Base-by-base conservation (phyloP, 2,888 invertebrate species). In the Sepiola atlantica region DNA sequence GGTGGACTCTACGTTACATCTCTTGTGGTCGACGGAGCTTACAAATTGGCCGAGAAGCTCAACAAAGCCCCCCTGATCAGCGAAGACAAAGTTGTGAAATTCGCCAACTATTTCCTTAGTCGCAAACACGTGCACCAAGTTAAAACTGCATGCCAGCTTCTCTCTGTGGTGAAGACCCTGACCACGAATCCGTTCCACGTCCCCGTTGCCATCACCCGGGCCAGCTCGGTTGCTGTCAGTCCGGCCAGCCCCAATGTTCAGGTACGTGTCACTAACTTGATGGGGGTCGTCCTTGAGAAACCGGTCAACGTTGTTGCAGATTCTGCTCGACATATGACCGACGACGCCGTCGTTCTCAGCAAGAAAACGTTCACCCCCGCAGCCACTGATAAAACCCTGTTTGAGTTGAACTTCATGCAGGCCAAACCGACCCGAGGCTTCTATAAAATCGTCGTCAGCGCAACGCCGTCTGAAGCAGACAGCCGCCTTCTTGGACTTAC, bases 31-130 rank as follows among this genome's bases (percentile, higher is more conserved):
- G 98, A 98, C 96, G 98, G 98, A 94, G 98, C 98, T 28, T 98
- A 98, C 96, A 98, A 98, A 96, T 97, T 98, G 20, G 98, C 98
- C 24, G 98, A 98, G 94, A 97, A 98, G n/a, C 97, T 98, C 55
- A 98, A 98, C 94, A 98, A 98, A 96, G 98, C 98, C 35, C 98
- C 98, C 90, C 98, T 98, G 0, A 97, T 99, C 94, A 98, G 98
- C 18, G 96, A 97, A 95, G 98, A 98, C 55, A 99, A 99, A 97
- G 98, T 98, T 2, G 98, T 98, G 94, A 99, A 99, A 98, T 98
- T 99, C 96, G 98, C 98, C 0, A 98, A 98, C 97, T 99, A 99
- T 98, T 98, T 99, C 96, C 97, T 99, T 95, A 98, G 98, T 93
- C 98, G 99, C 92, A 98, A 98, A 95, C 98, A 99, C 93, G 99